These are phyloP conservation scores for Timandra comae DNA, from an alignment of 2,888 invertebrate genomes.

Conservation along the genomic window DNA sequence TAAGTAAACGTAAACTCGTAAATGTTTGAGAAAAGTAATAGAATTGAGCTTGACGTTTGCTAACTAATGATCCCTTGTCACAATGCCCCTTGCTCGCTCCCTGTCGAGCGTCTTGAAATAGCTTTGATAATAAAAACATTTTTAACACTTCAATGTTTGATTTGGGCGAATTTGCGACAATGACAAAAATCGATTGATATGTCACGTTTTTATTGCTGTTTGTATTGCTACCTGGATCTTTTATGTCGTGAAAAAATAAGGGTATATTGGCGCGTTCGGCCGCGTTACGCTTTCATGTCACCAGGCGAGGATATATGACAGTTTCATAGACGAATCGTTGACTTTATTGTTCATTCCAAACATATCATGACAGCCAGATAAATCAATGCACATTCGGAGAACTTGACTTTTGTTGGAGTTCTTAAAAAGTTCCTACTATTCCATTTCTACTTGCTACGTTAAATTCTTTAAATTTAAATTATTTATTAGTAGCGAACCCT, in stretches of 20 bases:
- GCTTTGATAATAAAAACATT: conserved; percentile 58
- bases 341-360: conserved; percentile 52
- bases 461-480: not conserved
- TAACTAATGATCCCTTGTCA: conserved; percentile 65
- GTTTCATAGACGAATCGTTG: conserved; percentile 53
- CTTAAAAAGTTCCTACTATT: not conserved
- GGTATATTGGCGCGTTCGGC: conserved; percentile 41
- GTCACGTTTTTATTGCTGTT: conserved; percentile 71
- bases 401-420: conserved; percentile 11
- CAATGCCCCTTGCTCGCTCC: conserved; percentile 52
- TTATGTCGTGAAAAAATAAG: conserved; percentile 46
- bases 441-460: not conserved
- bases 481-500: conserved; percentile 6
- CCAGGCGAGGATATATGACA: conserved; percentile 46
- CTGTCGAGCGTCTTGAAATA: conserved; percentile 53
- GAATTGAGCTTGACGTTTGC: conserved; percentile 55
- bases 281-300: conserved; percentile 40
- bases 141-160: conserved; percentile 75
- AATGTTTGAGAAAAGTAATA: conserved; percentile 47
- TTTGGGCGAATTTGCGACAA: conserved; percentile 69
- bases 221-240: conserved; percentile 68
- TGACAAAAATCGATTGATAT: conserved; percentile 67
- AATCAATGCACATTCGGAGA: conserved; percentile 48
- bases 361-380: conserved; percentile 43
- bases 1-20: conserved; percentile 42